Conservation (phyloP, 2,888 invertebrate species). For the Leucophenga montana region DNA sequence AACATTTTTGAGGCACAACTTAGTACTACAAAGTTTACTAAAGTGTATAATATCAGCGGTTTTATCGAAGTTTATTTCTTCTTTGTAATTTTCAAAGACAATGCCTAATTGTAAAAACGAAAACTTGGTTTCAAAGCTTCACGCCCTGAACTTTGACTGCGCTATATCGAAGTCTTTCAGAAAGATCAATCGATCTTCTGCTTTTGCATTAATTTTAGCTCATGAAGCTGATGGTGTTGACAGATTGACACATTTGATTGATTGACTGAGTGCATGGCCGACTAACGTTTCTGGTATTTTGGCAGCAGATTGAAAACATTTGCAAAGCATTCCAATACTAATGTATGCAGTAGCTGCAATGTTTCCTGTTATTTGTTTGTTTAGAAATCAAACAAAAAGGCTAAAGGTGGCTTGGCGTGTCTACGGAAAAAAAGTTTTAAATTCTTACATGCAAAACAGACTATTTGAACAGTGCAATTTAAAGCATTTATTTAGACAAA, state of each 20-base stretch:
- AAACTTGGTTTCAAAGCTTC: too few relatives aligned
- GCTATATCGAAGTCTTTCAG: too few relatives aligned
- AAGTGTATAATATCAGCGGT: too few relatives aligned
- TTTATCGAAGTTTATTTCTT: too few relatives aligned
- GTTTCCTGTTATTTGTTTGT: constrained; percentile 2
- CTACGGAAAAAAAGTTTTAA: not conserved
- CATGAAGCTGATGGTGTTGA: constrained; percentile 40
- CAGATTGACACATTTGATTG: constrained; percentile 56
- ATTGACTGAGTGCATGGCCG: constrained; percentile 22
- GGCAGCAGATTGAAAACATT: constrained; percentile 24
- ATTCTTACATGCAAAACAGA: too few relatives aligned
- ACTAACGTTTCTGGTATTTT: constrained; percentile 52
- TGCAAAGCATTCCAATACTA: not conserved
- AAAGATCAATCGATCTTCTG: not conserved
- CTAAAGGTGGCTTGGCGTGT: not conserved
- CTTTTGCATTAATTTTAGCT: not conserved
- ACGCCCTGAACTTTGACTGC: not conserved
- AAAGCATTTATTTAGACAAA: constrained; percentile 2
- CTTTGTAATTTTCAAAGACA: too few relatives aligned
- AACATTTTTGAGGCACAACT: too few relatives aligned
- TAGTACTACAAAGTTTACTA: too few relatives aligned
- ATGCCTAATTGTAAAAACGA: too few relatives aligned
- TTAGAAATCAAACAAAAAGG: too few relatives aligned
- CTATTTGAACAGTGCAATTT: not conserved
- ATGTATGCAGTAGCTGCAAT: not conserved